phyloP scores from a whole-genome alignment of 37 sponge, comb jelly and placozoan genomes.

The Beroe forskalii region DNA sequence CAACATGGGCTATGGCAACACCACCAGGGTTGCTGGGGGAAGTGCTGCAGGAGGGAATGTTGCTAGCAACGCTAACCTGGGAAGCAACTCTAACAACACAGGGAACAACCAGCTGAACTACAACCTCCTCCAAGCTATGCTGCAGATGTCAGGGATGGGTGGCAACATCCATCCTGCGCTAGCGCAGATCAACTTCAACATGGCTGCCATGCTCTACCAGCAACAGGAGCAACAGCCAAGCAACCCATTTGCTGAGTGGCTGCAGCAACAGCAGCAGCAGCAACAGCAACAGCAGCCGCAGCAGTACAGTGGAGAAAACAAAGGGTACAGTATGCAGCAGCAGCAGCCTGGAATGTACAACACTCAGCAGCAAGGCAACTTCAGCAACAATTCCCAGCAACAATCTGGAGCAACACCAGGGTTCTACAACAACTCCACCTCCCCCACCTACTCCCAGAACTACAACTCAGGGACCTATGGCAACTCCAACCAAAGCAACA shows the following conservation, averaged over 20 bases:
- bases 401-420: not conserved
- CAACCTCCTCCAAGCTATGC: conserved; percentile 53
- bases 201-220: conserved; percentile 63
- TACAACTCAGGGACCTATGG: not conserved
- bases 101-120: conserved; percentile 1
- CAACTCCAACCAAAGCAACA: not conserved
- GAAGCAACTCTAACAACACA: not conserved
- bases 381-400: not conserved
- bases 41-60: not conserved
- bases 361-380: conserved; percentile 4
- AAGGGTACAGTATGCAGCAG: conserved; percentile 5
- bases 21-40: not conserved
- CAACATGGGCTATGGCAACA: conserved; percentile 34
- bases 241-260: conserved; percentile 65
- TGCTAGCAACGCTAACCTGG: not conserved
- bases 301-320: not conserved
- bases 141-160: conserved; percentile 39
- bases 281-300: not conserved
- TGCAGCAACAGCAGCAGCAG: conserved; percentile 35
- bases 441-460: not conserved
- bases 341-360: conserved; percentile 1
- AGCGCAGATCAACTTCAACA: conserved; percentile 41
- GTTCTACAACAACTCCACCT: not conserved
- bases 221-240: conserved; percentile 51
- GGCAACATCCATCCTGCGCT: conserved; percentile 22